Conservation (phyloP, 1,140 invertebrate genomes). For the Oryctes rhinoceros region DNA sequence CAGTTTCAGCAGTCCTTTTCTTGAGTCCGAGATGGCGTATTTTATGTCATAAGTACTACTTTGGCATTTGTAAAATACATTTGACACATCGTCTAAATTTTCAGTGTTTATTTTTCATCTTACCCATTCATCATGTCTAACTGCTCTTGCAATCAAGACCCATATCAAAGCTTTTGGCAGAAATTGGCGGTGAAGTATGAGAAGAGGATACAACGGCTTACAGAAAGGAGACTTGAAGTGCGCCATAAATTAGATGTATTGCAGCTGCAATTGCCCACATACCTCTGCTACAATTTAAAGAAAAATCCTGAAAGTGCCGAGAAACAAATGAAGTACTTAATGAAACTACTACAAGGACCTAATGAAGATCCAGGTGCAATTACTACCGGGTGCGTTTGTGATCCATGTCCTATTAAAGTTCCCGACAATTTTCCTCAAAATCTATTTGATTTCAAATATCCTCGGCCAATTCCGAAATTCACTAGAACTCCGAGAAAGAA, state of each 20-base stretch:
- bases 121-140: constrained; percentile 5
- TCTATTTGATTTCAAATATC: background rate
- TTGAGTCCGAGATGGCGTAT: too few relatives aligned
- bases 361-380: background rate
- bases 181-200: constrained; percentile 6
- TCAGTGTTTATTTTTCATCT: constrained; percentile 2
- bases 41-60: background rate
- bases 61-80: background rate
- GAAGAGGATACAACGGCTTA: background rate
- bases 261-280: background rate
- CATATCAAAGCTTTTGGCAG: background rate
- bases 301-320: background rate
- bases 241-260: background rate
- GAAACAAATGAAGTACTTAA: background rate
- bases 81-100: background rate
- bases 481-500: background rate
- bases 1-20: too few relatives aligned
- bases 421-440: constrained; percentile 4
- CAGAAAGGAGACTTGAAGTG: background rate
- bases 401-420: constrained; percentile 8
- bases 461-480: background rate
- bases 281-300: constrained; percentile 14
- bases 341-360: background rate
- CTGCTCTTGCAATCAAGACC: background rate
- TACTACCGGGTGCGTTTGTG: background rate